phyloP scores from a whole-genome alignment of 2,797 vertebrate species.

The Threskiornis aethiopicus region DNA sequence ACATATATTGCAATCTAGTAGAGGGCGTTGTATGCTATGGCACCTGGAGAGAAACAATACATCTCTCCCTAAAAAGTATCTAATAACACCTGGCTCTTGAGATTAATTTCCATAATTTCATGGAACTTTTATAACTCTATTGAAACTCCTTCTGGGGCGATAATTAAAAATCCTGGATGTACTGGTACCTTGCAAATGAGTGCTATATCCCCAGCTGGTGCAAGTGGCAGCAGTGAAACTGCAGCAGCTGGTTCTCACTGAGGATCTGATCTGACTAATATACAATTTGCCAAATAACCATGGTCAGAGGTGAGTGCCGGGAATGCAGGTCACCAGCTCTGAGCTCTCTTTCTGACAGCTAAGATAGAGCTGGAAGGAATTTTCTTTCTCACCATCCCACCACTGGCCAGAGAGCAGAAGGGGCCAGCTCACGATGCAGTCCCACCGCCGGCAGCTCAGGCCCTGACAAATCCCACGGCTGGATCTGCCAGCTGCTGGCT shows the following conservation, averaged over 20 bases:
- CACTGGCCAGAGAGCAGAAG: background rate
- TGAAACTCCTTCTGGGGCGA: background rate
- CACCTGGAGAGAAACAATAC: background rate
- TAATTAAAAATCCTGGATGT: background rate
- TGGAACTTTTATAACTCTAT: background rate
- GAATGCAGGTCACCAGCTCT: background rate
- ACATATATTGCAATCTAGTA: background rate
- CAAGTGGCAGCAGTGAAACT: background rate
- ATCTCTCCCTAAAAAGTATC: background rate
- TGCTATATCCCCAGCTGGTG: background rate
- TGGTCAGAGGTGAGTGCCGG: background rate
- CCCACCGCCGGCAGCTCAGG: background rate
- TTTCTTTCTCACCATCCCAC: background rate
- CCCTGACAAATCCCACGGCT: background rate
- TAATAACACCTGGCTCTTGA: background rate
- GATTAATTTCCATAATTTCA: background rate
- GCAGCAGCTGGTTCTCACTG: background rate
- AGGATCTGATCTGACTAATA: background rate
- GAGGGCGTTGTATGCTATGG: background rate
- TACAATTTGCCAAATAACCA: background rate
- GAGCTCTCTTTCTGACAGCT: background rate
- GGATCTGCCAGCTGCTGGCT: background rate
- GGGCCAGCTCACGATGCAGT: background rate
- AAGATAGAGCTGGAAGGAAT: background rate
- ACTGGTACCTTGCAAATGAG: background rate